Base-by-base conservation (phyloP, 2,797 vertebrate species). In the Muraenolepis orangiensis region DNA sequence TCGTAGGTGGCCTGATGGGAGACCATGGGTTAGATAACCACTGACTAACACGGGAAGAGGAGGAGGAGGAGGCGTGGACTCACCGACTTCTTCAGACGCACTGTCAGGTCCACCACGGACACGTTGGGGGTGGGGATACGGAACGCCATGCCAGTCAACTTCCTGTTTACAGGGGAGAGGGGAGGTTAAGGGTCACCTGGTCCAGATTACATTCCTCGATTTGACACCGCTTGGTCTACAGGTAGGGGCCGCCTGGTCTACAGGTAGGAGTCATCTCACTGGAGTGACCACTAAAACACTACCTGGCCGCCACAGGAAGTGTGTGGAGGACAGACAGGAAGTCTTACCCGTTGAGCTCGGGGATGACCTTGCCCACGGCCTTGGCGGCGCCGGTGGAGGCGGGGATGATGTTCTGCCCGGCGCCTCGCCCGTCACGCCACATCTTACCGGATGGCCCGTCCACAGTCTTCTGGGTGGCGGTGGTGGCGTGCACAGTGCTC, bases 131-230 rank as follows among this genome's bases (percentile, higher is more conserved):
- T 95, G 69, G 95, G 95, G 73, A 96, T 95, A 71, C 95, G 93
- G 94, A 96, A 96, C 74, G 95, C 95, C 95, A 96, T 96, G 75
- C 95, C 95, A 4, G 95, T 96, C 66, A 95, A 91, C 80, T 96
- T 96, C 79, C 95, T 96, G 81, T 71, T 16, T 18, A 51, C 42
- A n/a, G n/a, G n/a, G 3, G 18, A 51, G 42, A 51, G 42, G 20
- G 42, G 42, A 51, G 42, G 42, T n/a, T n/a, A 51, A 16, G 28
- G 6, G 67, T 40, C 66, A 57, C 72, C 11, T 29, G 29, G n/a
- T n/a, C n/a, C n/a, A n/a, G n/a, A n/a, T n/a, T n/a, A n/a, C n/a
- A n/a, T n/a, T n/a, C n/a, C n/a, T n/a, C n/a, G n/a, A n/a, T n/a
- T n/a, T n/a, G n/a, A n/a, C n/a, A n/a, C n/a, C n/a, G n/a, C n/a